Evolutionary conservation across 1,140 invertebrate species (phyloP).

Genomic region (Physella acuta): DNA sequence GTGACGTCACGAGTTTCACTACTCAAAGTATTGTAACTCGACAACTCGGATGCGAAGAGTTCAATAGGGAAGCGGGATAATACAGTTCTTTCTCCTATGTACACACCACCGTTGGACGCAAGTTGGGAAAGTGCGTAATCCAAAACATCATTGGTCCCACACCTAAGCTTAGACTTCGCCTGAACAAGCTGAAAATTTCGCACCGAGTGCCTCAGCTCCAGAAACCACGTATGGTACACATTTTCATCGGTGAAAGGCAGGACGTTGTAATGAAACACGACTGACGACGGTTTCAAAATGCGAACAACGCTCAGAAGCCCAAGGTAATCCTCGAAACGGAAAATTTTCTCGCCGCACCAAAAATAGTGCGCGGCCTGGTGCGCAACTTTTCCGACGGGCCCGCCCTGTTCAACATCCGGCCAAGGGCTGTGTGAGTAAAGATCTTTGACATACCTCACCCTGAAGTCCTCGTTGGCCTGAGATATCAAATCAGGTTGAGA

Average conservation of each 20-base stretch:
- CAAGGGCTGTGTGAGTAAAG: too few species aligned
- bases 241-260: slow-evolving; percentile 13
- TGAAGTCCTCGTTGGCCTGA: too few species aligned
- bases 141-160: neutral
- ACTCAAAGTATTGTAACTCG: slow-evolving; percentile 3
- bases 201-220: slow-evolving; percentile 25
- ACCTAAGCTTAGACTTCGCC: neutral
- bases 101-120: slow-evolving; percentile 13
- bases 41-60: neutral
- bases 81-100: slow-evolving; percentile 16
- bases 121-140: neutral
- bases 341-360: neutral
- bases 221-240: slow-evolving; percentile 27
- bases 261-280: slow-evolving; percentile 17
- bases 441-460: too few species aligned
- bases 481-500: too few species aligned
- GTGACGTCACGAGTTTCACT: too few species aligned
- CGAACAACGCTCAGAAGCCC: neutral
- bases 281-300: slow-evolving; percentile 12
- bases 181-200: slow-evolving; percentile 18
- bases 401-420: too few species aligned
- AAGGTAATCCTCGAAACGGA: neutral
- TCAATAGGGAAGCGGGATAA: slow-evolving; percentile 7
- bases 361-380: too few species aligned
- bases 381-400: too few species aligned